A percentile compares a stretch with the other conserved stretches of the same genome.
phyloP scores from a whole-genome alignment of 1,140 invertebrate genomes.

The Pentalonia nigronervosa region DNA sequence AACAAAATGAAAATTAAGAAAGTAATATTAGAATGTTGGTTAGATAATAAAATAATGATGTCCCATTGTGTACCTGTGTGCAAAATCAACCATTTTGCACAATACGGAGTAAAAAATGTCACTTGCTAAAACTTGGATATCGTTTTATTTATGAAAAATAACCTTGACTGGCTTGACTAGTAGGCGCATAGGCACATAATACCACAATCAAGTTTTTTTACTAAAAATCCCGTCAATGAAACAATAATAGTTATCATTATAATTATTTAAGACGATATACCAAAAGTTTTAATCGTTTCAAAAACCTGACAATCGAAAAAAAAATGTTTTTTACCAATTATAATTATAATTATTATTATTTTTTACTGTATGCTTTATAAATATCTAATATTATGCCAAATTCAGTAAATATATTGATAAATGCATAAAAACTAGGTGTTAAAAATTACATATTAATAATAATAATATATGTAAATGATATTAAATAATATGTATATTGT shows the following conservation, averaged over 20 bases:
- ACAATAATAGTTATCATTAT: neutral
- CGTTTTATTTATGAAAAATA: neutral
- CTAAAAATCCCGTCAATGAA: neutral
- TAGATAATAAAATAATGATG: slow-evolving; percentile 22
- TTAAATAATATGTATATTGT: neutral
- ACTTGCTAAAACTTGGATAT: neutral
- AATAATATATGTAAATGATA: neutral
- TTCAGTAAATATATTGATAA: neutral
- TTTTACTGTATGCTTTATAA: neutral
- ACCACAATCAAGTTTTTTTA: neutral
- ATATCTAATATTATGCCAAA: neutral
- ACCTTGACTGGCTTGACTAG: neutral
- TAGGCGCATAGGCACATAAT: neutral
- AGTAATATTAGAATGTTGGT: neutral
- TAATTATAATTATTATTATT: no score
- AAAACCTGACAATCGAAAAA: neutral
- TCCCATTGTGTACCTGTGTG: neutral
- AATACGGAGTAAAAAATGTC: slow-evolving; percentile 8
- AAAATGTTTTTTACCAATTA: neutral
- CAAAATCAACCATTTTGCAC: slow-evolving; percentile 13
- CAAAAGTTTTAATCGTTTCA: neutral
- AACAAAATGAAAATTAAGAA: slow-evolving; percentile 13
- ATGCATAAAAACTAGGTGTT: neutral
- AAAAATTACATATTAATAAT: neutral
- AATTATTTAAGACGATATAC: neutral